These are phyloP conservation scores for Auanema freiburgensis DNA, from an alignment of 2,888 invertebrate genomes.

Conservation along the genomic window DNA sequence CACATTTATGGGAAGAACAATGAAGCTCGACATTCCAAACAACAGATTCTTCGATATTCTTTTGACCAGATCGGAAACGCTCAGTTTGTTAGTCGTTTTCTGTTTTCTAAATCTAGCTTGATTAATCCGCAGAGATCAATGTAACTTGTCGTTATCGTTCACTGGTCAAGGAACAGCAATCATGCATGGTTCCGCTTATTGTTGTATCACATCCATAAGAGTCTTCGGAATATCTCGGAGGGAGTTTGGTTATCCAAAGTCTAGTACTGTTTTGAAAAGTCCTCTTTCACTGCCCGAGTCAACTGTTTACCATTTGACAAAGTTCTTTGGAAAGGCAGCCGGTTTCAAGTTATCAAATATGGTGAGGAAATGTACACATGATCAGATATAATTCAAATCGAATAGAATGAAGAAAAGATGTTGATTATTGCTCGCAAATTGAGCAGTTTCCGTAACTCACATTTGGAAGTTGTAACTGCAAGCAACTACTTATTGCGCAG, in stretches of 20 bases:
- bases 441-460: slow-evolving; percentile 7
- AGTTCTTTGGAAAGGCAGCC: neutral
- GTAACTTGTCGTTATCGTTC: neutral
- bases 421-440: slow-evolving; percentile 8
- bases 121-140: slow-evolving; percentile 1
- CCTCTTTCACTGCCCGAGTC: slow-evolving; percentile 17
- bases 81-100: slow-evolving; percentile 6
- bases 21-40: slow-evolving; percentile 4
- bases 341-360: neutral
- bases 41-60: slow-evolving; percentile 29
- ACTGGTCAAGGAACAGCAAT: neutral
- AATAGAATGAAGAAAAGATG: slow-evolving; percentile 7
- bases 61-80: slow-evolving; percentile 12
- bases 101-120: neutral
- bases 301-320: slow-evolving; percentile 4
- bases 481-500: slow-evolving; percentile 9
- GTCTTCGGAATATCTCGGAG: slow-evolving; percentile 14
- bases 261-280: slow-evolving; percentile 4
- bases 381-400: no score
- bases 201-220: slow-evolving; percentile 7
- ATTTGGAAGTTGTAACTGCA: slow-evolving; percentile 12
- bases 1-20: slow-evolving; percentile 7
- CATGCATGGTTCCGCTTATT: neutral
- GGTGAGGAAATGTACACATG: no score
- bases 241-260: slow-evolving; percentile 17